phyloP scores from a whole-genome alignment of 2,888 invertebrate genomes.

The Exephanes ischioxanthus region DNA sequence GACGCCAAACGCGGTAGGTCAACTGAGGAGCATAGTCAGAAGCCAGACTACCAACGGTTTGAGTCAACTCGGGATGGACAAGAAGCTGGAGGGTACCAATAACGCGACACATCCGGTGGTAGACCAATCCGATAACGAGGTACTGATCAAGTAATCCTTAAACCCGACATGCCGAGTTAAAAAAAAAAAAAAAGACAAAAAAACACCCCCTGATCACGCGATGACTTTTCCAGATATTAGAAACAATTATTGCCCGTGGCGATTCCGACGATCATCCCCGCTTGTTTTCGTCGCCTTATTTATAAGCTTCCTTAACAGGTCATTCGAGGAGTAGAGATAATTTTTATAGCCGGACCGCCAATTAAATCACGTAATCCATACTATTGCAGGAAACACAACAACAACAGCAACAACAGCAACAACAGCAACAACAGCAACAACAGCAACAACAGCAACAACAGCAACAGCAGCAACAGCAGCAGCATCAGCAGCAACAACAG shows the following conservation, averaged over 20 bases:
- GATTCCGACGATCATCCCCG: conserved; percentile 50
- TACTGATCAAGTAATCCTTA: conserved; percentile 69
- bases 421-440: not conserved
- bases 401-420: conserved; percentile 37
- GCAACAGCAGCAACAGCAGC: conserved; percentile 29
- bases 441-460: conserved; percentile 71
- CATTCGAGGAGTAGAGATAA: conserved; percentile 36
- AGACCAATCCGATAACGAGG: conserved; percentile 80
- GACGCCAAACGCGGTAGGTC: conserved; percentile 86
- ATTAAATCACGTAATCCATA: conserved; percentile 31
- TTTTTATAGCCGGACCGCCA: not conserved
- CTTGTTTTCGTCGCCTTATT: conserved; percentile 49
- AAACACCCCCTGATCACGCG: conserved; percentile 13
- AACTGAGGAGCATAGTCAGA: conserved; percentile 87
- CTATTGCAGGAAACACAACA: conserved; percentile 49
- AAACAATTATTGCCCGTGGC: conserved; percentile 43
- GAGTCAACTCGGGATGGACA: conserved; percentile 70
- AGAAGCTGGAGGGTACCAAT: conserved; percentile 78
- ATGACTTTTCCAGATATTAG: conserved; percentile 34
- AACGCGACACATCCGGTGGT: conserved; percentile 73
- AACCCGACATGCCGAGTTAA: conserved; percentile 53
- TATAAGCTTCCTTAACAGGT: conserved; percentile 49
- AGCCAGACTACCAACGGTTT: conserved; percentile 83
- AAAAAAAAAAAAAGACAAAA: not conserved
- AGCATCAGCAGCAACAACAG: conserved; percentile 26